These are phyloP conservation scores for Dione vanillae DNA, from an alignment of 2,888 invertebrate species.

Conservation along the genomic window DNA sequence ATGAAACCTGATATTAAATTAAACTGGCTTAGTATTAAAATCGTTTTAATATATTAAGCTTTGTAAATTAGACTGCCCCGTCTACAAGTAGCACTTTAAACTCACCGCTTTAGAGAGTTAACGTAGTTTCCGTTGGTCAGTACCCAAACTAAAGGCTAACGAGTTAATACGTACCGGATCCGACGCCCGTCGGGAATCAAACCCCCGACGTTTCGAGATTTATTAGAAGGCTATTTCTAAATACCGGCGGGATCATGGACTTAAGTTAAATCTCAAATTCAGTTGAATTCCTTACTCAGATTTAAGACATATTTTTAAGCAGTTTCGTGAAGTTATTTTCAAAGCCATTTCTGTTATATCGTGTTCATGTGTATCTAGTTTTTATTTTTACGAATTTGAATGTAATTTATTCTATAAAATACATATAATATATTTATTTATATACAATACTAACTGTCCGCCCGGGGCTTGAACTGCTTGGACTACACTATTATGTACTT, in stretches of 20 bases:
- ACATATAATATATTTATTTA: too few relatives aligned
- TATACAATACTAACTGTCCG: too few relatives aligned
- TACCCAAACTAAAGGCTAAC: slow-evolving; percentile 52
- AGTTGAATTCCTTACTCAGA: slow-evolving; percentile 54
- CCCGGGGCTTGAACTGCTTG: too few relatives aligned
- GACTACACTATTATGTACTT: too few relatives aligned
- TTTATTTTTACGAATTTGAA: too few relatives aligned
- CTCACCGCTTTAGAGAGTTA: slow-evolving; percentile 33
- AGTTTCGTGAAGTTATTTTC: neutral
- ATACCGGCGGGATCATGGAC: slow-evolving; percentile 64
- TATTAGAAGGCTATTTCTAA: slow-evolving; percentile 78
- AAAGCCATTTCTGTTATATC: neutral
- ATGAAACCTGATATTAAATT: too few relatives aligned
- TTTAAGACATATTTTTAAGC: neutral
- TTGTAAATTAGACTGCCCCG: neutral
- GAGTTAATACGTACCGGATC: slow-evolving; percentile 70
- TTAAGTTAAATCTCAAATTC: slow-evolving; percentile 79
- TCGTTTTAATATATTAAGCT: neutral
- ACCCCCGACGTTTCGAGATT: slow-evolving; percentile 75
- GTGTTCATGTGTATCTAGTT: too few relatives aligned
- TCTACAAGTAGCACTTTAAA: slow-evolving; percentile 46
- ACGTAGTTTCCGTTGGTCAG: slow-evolving; percentile 65
- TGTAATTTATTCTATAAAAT: too few relatives aligned
- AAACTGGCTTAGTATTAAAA: neutral
- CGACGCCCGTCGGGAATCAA: slow-evolving; percentile 73